These are phyloP conservation scores for Oreamnos americanus DNA, from an alignment of 2,113 vertebrate species.

Conservation along the genomic window DNA sequence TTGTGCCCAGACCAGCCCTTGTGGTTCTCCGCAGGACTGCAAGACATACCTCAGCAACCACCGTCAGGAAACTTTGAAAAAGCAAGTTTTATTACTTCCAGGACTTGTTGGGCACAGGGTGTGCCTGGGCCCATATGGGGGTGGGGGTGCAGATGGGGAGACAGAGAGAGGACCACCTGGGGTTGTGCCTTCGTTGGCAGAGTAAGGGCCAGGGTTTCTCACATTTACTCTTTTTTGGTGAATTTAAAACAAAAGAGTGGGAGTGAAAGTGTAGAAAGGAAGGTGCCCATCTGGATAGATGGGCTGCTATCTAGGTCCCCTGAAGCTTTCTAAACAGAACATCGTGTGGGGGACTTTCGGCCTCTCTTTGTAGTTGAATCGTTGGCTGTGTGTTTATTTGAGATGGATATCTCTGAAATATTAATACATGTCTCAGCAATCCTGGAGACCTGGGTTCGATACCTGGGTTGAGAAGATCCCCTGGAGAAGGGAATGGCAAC, in stretches of 20 bases:
- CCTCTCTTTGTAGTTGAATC: rapidly evolving
- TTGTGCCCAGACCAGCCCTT: not conserved
- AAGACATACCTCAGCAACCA: not conserved
- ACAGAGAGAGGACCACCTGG: not conserved
- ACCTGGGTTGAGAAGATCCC: not conserved
- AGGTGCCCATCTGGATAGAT: not conserved
- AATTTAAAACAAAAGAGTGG: not conserved
- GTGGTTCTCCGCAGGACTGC: not conserved
- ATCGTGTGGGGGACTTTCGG: rapidly evolving
- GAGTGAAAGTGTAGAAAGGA: not conserved
- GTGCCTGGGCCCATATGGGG: not conserved
- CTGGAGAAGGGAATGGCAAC: not conserved
- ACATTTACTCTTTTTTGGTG: not conserved
- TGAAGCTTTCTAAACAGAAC: not conserved
- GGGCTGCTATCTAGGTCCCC: not conserved
- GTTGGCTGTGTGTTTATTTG: rapidly evolving
- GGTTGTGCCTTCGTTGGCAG: not conserved
- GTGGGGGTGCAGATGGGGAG: not conserved
- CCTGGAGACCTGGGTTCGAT: not conserved
- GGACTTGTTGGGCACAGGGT: not conserved
- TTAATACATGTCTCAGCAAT: not conserved
- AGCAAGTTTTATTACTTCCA: not conserved
- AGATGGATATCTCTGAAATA: not conserved
- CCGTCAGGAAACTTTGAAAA: not conserved
- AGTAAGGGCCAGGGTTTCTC: not conserved